Evolutionary conservation across 2,113 vertebrate genomes (phyloP).

Genomic region (Myiagra hebetior): DNA sequence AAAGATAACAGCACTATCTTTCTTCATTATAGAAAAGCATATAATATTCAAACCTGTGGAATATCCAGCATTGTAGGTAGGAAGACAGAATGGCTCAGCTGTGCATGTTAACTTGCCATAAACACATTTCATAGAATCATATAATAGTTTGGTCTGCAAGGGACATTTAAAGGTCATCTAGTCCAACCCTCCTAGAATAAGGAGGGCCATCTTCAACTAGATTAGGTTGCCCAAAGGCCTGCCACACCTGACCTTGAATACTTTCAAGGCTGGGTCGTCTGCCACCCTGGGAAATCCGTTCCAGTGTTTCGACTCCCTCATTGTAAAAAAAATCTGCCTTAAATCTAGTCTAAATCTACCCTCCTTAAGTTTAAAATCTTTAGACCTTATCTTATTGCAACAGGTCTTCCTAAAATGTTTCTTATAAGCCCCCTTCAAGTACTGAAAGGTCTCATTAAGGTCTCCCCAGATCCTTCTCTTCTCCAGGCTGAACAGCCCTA

Average conservation of each 20-base stretch:
- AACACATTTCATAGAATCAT: not conserved
- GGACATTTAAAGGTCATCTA: not conserved
- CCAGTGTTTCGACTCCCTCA: not conserved
- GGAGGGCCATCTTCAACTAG: not conserved
- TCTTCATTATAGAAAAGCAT: not conserved
- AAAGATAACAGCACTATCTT: not conserved
- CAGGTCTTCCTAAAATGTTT: not conserved
- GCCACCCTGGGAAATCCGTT: not conserved
- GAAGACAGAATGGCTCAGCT: not conserved
- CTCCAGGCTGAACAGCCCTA: not conserved
- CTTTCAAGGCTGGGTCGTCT: not conserved
- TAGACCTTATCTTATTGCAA: not conserved
- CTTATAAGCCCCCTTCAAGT: not conserved
- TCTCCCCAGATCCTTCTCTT: not conserved
- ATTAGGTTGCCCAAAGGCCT: not conserved
- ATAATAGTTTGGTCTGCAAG: not conserved
- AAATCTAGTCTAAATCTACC: not conserved
- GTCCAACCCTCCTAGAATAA: not conserved
- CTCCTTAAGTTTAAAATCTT: not conserved
- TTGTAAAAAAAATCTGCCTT: not conserved
- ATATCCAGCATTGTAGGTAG: not conserved
- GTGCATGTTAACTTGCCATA: not conserved
- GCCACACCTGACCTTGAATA: not conserved
- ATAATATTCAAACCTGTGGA: not conserved
- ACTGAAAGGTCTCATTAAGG: not conserved